Base-by-base conservation (phyloP, 1,140 invertebrate species). In the Bombus pascuorum region DNA sequence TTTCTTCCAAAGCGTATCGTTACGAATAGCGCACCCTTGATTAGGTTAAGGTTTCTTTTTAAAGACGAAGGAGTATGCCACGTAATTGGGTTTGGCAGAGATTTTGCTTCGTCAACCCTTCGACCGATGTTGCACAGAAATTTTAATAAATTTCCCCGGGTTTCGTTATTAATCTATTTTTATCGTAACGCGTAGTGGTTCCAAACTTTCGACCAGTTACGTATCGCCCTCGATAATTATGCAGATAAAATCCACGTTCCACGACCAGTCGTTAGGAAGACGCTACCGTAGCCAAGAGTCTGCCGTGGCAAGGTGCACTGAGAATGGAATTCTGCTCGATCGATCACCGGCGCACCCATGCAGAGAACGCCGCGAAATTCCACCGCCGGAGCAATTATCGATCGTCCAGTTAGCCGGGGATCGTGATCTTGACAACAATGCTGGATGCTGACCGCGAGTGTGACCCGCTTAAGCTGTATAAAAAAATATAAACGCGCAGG, bases 311-410 rank as follows among this genome's bases (percentile, higher is more conserved):
- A 71, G 37, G 37, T 42, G 57, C 6, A 13, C 37, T 0, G 22
- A 3, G 59, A 53, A 6, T 25, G 77, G 32, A 79, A 25, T 81
- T 83, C 37, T 80, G 44, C 71, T 53, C 47, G 47, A 86, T 71
- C 86, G 57, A 44, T 65, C 76, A 65, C 34, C 39, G 73, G 32
- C 73, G 34, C 44, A 34, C 47, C 73, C 73, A 75, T 57, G 37
- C 68, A 39, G 10, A 10, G 34, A 70, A 12, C 73, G 44, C 32
- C 22, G 42, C 47, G 73, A 57, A 75, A 75, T 75, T 75, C 44
- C 47, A 57, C 1, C 32, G 12, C 32, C 25, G 44, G 47, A 34
- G 10, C 73, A 75, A 75, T 75, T 75, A 75, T 75, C 73, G 73
- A 32, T 32, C 22, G 73, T 57, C 32, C 47, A 53, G 73, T 57